Evolutionary conservation across 2,113 vertebrate species (phyloP).

Genomic region (Fregetta grallaria): DNA sequence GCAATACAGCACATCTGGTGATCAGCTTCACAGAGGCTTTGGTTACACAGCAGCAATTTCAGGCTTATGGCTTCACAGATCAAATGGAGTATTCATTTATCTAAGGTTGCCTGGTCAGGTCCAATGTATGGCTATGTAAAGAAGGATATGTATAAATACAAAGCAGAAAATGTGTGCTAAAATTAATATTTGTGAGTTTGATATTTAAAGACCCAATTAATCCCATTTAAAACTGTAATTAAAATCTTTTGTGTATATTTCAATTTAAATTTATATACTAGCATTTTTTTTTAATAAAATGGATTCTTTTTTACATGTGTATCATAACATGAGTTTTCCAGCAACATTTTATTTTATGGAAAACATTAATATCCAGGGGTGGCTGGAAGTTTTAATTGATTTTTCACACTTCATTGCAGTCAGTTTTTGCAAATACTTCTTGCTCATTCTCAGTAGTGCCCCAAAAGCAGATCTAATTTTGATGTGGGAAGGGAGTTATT

Average conservation of each 20-base stretch:
- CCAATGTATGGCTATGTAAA: neutral
- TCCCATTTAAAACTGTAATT: neutral
- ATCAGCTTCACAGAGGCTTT: neutral
- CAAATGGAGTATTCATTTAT: neutral
- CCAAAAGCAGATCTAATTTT: constrained; percentile 45
- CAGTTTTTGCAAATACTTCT: constrained; percentile 4
- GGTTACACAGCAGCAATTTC: rapidly evolving
- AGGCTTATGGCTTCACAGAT: neutral
- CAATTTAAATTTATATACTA: neutral
- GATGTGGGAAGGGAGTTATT: neutral
- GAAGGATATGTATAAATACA: neutral
- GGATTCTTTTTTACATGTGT: rapidly evolving
- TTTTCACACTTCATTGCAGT: constrained; percentile 48
- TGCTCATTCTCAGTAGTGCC: neutral
- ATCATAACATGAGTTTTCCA: neutral
- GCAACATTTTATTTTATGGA: neutral
- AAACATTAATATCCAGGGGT: neutral
- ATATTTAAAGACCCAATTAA: neutral
- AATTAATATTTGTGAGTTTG: neutral
- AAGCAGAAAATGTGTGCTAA: neutral
- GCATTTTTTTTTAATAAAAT: neutral
- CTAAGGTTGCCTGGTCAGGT: neutral
- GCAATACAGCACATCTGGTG: neutral
- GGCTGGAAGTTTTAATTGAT: constrained; percentile 53
- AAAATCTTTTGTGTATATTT: neutral